These are phyloP conservation scores for Platycercus adscitus DNA, from an alignment of 2,113 vertebrate genomes.

Conservation along the genomic window DNA sequence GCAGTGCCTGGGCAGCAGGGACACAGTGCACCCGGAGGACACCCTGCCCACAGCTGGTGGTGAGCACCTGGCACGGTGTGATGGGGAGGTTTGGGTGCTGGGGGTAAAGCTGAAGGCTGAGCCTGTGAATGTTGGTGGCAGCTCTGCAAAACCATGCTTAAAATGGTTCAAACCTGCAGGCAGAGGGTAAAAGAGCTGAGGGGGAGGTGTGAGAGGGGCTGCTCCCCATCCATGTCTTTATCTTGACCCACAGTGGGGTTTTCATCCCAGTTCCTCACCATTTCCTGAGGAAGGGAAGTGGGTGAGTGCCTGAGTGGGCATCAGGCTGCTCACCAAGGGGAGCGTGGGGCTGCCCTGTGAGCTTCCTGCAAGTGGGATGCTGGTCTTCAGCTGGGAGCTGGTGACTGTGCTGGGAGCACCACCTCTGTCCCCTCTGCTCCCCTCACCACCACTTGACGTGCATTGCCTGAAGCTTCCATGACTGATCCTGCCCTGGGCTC, in stretches of 20 bases:
- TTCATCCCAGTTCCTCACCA: neutral
- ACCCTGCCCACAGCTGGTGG: accelerated
- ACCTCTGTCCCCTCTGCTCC: neutral
- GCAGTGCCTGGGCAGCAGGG: neutral
- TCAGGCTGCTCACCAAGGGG: neutral
- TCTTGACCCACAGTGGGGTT: neutral
- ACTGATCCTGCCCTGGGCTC: neutral
- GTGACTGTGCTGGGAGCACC: accelerated
- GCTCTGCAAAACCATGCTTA: neutral
- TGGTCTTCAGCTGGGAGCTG: neutral
- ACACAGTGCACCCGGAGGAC: neutral
- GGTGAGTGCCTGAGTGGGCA: neutral
- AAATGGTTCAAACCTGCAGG: neutral
- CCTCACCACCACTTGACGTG: accelerated
- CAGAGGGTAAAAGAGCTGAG: neutral
- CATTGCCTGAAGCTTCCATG: accelerated
- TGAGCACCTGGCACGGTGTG: accelerated
- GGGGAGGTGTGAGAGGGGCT: neutral
- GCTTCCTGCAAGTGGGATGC: neutral
- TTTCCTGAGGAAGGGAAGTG: neutral
- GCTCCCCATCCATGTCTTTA: neutral
- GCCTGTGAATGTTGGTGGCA: neutral
- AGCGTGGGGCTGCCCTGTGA: neutral
- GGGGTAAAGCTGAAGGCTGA: neutral
- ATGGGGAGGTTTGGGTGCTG: neutral